Evolutionary conservation across 2,888 invertebrate species (phyloP).

Genomic region (Cheilosia grossa): DNA sequence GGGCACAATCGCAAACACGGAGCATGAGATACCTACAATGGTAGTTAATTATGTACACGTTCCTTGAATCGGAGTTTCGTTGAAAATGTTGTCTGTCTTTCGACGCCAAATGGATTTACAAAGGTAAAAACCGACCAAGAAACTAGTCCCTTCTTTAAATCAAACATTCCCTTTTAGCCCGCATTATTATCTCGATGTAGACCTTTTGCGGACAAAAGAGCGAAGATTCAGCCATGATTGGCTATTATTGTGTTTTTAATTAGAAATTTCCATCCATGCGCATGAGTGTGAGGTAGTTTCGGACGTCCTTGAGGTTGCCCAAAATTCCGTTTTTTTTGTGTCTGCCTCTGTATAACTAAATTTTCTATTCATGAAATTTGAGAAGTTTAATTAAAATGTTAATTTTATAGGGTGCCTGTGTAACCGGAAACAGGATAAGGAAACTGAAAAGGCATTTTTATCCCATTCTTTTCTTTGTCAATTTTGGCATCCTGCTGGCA

Average conservation of each 20-base stretch:
- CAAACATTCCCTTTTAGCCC: background rate
- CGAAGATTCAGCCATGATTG: slow-evolving; percentile 31
- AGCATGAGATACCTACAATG: slow-evolving; percentile 15
- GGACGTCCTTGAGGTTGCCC: slow-evolving; percentile 31
- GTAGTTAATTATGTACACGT: slow-evolving; percentile 60
- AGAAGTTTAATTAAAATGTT: slow-evolving; percentile 66
- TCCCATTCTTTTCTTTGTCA: background rate
- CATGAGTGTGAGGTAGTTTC: slow-evolving; percentile 1
- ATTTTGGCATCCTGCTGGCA: background rate
- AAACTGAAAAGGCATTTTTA: slow-evolving; percentile 1
- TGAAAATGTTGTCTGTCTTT: slow-evolving; percentile 9
- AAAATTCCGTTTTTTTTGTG: slow-evolving; percentile 8
- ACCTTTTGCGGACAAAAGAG: slow-evolving; percentile 15
- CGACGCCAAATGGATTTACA: slow-evolving; percentile 1
- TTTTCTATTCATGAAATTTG: slow-evolving; percentile 56
- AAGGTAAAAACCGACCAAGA: slow-evolving; percentile 6
- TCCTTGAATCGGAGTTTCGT: slow-evolving; percentile 3
- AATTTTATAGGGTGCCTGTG: slow-evolving; percentile 39
- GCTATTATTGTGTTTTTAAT: slow-evolving; percentile 36
- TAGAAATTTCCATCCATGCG: slow-evolving; percentile 39
- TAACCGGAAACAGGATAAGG: background rate
- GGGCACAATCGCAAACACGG: background rate
- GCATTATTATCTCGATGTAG: slow-evolving; percentile 6
- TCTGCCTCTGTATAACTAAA: background rate
- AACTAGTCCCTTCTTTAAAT: slow-evolving; percentile 2